phyloP scores from a whole-genome alignment of 2,797 vertebrate genomes.

The Paramormyrops hopkinsi region DNA sequence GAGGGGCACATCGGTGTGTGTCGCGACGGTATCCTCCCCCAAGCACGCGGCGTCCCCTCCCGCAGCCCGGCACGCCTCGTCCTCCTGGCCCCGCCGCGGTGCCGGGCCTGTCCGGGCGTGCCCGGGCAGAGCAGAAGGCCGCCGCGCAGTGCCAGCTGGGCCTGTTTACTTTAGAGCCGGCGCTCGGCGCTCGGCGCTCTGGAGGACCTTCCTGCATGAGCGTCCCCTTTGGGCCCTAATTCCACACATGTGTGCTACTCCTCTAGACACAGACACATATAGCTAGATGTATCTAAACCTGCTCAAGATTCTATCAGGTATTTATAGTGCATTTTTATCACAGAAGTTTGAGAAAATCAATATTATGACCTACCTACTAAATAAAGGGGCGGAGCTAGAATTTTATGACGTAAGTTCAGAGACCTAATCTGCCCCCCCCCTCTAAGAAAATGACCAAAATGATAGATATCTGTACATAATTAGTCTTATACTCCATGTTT shows the following conservation, averaged over 20 bases:
- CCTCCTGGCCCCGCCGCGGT: background rate
- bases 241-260: background rate
- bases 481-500: background rate
- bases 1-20: background rate
- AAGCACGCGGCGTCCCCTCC: background rate
- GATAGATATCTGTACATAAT: background rate
- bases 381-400: background rate
- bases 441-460: background rate
- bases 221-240: background rate
- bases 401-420: background rate
- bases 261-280: background rate
- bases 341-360: background rate
- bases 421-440: background rate
- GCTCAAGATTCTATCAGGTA: background rate
- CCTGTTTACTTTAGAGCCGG: background rate
- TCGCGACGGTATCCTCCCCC: background rate
- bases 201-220: background rate
- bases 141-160: background rate
- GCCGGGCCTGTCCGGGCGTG: constrained; percentile 14
- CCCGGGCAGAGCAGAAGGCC: background rate
- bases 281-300: background rate
- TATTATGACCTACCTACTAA: background rate
- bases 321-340: background rate
- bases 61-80: background rate
- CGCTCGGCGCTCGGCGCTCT: background rate